Percentiles rank a stretch among this genome's conserved stretches.
These are phyloP conservation scores for Bradypodion ventrale DNA, from an alignment of 2,797 vertebrate species.

Conservation along the genomic window DNA sequence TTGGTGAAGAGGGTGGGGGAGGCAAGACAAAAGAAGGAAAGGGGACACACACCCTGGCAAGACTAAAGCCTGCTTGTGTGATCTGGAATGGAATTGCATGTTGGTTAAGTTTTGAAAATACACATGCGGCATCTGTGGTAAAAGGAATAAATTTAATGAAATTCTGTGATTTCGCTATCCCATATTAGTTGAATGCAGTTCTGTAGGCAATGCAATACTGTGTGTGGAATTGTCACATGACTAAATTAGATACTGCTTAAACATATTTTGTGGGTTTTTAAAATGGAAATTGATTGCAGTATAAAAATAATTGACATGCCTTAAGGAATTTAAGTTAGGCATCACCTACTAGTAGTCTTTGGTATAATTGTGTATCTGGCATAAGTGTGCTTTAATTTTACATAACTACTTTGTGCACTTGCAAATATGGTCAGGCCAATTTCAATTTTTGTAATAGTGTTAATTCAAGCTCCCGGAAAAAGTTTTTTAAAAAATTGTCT, in stretches of 20 bases:
- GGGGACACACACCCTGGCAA: neutral
- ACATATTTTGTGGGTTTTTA: constrained; percentile 52
- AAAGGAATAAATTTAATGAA: constrained; percentile 61
- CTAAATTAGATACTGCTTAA: constrained; percentile 46
- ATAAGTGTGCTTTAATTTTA: constrained; percentile 58
- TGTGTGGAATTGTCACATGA: neutral
- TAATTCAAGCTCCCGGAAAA: constrained; percentile 52
- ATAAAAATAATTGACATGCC: constrained; percentile 48
- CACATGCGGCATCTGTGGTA: constrained; percentile 64
- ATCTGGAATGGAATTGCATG: constrained; percentile 12
- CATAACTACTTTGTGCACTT: constrained; percentile 50
- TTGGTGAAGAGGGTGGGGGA: neutral
- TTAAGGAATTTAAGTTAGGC: constrained; percentile 50
- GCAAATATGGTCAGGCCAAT: constrained; percentile 23
- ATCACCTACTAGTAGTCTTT: constrained; percentile 42
- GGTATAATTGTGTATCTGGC: neutral
- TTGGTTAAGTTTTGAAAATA: constrained; percentile 72
- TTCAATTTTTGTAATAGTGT: constrained; percentile 51
- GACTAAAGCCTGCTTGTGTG: neutral
- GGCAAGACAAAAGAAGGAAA: neutral
- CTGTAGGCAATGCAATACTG: neutral
- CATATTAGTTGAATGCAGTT: constrained; percentile 50
- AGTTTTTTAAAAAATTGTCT: constrained; percentile 41
- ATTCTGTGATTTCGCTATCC: constrained; percentile 24
- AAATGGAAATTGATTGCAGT: constrained; percentile 48